phyloP scores from a whole-genome alignment of 2,113 vertebrate genomes.

The Chascanopsetta lugubris region DNA sequence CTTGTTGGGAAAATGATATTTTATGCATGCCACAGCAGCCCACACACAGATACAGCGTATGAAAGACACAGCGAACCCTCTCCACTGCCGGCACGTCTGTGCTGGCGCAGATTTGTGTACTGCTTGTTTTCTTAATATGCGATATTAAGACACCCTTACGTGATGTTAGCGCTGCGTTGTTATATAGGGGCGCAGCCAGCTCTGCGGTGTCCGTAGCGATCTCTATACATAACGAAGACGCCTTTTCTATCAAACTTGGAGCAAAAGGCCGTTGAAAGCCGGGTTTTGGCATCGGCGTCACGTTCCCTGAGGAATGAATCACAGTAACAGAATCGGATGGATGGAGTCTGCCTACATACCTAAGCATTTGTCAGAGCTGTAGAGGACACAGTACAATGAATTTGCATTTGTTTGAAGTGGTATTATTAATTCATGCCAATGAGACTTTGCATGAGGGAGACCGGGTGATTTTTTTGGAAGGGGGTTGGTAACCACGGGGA shows the following conservation, averaged over 20 bases:
- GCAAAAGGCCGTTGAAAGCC: conserved; percentile 51
- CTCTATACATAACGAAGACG: conserved; percentile 61
- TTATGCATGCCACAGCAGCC: conserved; percentile 79
- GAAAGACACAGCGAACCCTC: conserved; percentile 58
- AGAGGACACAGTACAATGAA: conserved; percentile 71
- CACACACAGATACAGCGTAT: conserved; percentile 75
- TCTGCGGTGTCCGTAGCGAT: conserved; percentile 46
- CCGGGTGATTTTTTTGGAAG: conserved; percentile 21
- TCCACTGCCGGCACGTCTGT: conserved; percentile 45
- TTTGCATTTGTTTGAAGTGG: conserved; percentile 79
- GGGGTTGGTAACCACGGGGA: conserved; percentile 37
- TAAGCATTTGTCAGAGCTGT: conserved; percentile 73
- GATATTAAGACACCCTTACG: conserved; percentile 46
- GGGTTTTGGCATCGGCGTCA: conserved; percentile 45
- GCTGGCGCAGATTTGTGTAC: conserved; percentile 29
- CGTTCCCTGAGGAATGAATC: conserved; percentile 53
- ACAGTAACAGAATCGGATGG: conserved; percentile 53
- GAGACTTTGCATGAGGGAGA: conserved; percentile 63
- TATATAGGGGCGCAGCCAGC: conserved; percentile 15
- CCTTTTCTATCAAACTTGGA: conserved; percentile 47
- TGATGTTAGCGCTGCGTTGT: conserved; percentile 39
- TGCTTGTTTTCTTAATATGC: conserved; percentile 31
- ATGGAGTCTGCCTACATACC: conserved; percentile 66
- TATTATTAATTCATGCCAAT: conserved; percentile 78
- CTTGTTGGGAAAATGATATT: conserved; percentile 77